Evolutionary conservation across 1,140 invertebrate genomes (phyloP), one percentile per base, ranked within the genome.

Genomic region (Halesus radiatus): DNA sequence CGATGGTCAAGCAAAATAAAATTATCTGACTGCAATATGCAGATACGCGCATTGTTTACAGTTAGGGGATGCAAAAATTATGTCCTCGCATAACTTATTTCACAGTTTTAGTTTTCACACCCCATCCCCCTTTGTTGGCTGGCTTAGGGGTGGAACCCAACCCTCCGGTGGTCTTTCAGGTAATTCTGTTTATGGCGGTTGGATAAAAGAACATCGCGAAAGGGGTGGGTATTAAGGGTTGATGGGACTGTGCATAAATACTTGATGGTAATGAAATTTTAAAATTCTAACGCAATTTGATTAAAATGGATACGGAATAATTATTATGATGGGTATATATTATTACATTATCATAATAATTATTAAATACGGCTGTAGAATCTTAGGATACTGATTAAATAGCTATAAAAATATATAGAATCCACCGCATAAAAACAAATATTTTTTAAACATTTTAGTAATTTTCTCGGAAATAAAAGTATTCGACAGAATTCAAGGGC

Each of bases 11-110:
- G 53, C 50, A 50, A 54, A 45, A 45, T 45, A 45, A 45, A 45
- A 56, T 58, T 54, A 54, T 54, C 26, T 32, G n/a, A 18, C 70
- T 22, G 13, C n/a, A 32, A 73, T 66, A 60, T 62, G 58, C 72
- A 75, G 54, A 74, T 64, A 18, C 37, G 37, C 53, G 45, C 66
- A 68, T 76, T 80, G 73, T 76, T 50, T 79, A 50, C 66, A 32
- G 23, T 15, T 22, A 54, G 66, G 72, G 79, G 79, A 60, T 80
- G 79, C 79, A 76, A 72, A 80, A 80, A 76, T 80, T 76, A 80
- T 80, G 64, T 76, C 56, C 32, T 76, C 32, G 78, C 70, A 75
- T 80, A 64, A 62, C 66, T 64, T 64, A 64, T 3, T 4, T 1
- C 15, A 29, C 15, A 22, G 20, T 64, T 23, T 29, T 64, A 64